These are phyloP conservation scores for Cephus pulcher DNA, from an alignment of 2,888 invertebrate genomes.

Conservation along the genomic window DNA sequence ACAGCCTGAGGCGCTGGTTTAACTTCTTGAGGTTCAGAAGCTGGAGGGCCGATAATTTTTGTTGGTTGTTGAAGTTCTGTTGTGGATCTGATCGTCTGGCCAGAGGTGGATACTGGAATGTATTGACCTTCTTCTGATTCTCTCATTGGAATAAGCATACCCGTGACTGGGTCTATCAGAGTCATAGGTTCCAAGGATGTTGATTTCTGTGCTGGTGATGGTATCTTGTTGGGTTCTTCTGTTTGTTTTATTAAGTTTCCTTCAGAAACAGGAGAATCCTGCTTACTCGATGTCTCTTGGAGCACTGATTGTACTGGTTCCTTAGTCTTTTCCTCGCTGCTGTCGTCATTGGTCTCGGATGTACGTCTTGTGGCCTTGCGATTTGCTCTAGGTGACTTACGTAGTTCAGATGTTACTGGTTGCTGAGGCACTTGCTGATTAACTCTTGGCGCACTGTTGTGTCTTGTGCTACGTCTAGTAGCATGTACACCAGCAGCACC, in stretches of 20 bases:
- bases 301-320: slow-evolving; percentile 25
- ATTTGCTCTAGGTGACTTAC: slow-evolving; percentile 76
- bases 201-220: slow-evolving; percentile 54
- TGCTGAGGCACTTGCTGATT: slow-evolving; percentile 44
- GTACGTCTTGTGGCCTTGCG: slow-evolving; percentile 74
- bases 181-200: slow-evolving; percentile 71
- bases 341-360: slow-evolving; percentile 75
- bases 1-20: slow-evolving; percentile 67
- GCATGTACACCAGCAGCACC: slow-evolving; percentile 61
- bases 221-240: slow-evolving; percentile 43
- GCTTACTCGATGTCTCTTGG: slow-evolving; percentile 23
- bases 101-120: slow-evolving; percentile 69
- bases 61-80: slow-evolving; percentile 29
- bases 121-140: slow-evolving; percentile 79
- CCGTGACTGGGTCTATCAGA: slow-evolving; percentile 81
- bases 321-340: slow-evolving; percentile 71
- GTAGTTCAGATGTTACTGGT: slow-evolving; percentile 45
- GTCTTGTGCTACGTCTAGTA: slow-evolving; percentile 72
- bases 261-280: slow-evolving; percentile 29
- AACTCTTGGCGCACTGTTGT: slow-evolving; percentile 65
- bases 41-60: slow-evolving; percentile 24
- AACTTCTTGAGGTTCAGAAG: slow-evolving; percentile 48
- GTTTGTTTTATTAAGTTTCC: slow-evolving; percentile 33
- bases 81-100: slow-evolving; percentile 28
- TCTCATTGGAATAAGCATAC: slow-evolving; percentile 76